These are phyloP conservation scores for Cavia aperea DNA, from an alignment of 2,113 vertebrate genomes.

Conservation along the genomic window DNA sequence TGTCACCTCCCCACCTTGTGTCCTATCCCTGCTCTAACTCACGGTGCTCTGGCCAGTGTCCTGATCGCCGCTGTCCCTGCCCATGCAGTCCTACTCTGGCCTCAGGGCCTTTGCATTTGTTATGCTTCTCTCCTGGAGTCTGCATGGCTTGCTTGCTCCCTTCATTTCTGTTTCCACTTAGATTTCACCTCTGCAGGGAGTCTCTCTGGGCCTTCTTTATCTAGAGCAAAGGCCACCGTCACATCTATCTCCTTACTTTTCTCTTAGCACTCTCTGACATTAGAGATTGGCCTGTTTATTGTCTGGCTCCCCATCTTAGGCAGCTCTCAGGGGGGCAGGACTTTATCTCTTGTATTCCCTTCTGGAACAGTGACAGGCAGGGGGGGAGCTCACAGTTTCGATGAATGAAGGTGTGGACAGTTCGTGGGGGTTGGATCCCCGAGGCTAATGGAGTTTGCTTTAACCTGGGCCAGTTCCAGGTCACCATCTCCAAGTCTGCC, in stretches of 20 bases:
- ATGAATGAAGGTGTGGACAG: background rate
- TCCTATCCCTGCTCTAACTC: background rate
- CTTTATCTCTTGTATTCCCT: background rate
- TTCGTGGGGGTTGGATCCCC: background rate
- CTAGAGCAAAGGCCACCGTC: background rate
- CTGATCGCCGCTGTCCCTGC: accelerated
- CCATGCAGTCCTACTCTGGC: accelerated
- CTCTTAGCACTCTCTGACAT: background rate
- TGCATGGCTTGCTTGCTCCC: background rate
- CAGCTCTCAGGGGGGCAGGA: background rate
- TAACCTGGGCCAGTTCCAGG: conserved; percentile 56
- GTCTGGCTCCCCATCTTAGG: accelerated
- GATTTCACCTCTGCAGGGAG: background rate
- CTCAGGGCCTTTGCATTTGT: background rate
- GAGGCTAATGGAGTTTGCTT: background rate
- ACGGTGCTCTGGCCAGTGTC: background rate
- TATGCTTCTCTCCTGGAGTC: background rate
- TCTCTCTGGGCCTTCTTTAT: background rate
- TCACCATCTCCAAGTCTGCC: conserved; percentile 70
- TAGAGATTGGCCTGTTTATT: background rate
- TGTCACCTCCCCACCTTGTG: background rate
- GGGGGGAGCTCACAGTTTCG: background rate
- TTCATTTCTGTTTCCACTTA: background rate
- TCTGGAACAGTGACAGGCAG: background rate
- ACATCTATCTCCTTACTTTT: background rate